Evolutionary conservation across 2,797 vertebrate genomes (phyloP).

Genomic region (Sphaeramia orbicularis): DNA sequence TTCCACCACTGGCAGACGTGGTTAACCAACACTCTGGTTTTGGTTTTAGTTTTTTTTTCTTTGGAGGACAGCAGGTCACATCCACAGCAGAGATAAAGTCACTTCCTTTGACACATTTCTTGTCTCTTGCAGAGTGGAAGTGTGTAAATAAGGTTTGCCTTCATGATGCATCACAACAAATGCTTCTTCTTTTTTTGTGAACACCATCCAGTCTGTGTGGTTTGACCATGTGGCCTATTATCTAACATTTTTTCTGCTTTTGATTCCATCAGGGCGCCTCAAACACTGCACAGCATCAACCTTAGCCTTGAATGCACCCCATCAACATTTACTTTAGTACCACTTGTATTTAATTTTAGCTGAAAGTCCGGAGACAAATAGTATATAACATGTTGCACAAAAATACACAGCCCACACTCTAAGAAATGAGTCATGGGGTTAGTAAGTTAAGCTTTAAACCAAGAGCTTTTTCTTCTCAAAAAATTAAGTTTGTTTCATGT

Average conservation of each 20-base stretch:
- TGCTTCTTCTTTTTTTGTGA: background rate
- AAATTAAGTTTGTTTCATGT: no score
- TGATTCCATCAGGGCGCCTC: conserved; percentile 5
- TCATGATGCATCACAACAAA: conserved; percentile 4
- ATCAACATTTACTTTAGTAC: background rate
- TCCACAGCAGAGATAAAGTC: background rate
- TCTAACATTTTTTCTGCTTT: conserved; percentile 16
- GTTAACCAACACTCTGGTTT: conserved; percentile 8
- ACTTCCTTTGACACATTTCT: conserved; percentile 11
- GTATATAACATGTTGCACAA: no score
- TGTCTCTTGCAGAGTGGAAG: background rate
- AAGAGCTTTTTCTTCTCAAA: no score
- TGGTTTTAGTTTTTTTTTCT: background rate
- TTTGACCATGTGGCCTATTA: conserved; percentile 12
- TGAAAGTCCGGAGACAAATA: no score
- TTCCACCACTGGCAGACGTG: background rate
- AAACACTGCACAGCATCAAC: conserved; percentile 5
- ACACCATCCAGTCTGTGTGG: no score
- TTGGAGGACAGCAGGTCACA: conserved; percentile 13
- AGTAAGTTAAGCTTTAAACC: no score
- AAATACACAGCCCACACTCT: no score
- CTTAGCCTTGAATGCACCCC: conserved; percentile 7
- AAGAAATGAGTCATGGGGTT: no score
- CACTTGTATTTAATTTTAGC: no score
- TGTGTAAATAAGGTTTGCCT: conserved; percentile 18